A percentile compares a stretch with the other conserved stretches of the same genome.
Conservation (phyloP, 2,888 invertebrate genomes). For the Dioctria linearis region DNA sequence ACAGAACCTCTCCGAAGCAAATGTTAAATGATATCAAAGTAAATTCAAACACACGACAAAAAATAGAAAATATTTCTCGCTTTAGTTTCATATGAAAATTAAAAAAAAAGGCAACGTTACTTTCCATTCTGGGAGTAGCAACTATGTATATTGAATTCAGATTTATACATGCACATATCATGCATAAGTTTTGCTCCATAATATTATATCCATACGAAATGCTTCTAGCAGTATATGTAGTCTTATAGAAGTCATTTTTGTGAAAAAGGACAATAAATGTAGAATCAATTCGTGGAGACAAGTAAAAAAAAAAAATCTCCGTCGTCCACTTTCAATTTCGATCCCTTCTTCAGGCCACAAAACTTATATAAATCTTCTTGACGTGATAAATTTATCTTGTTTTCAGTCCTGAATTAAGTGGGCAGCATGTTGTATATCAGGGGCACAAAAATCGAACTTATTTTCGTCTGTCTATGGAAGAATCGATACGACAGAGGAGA, state of each 20-base stretch:
- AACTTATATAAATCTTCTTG: background rate
- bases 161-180: constrained; percentile 41
- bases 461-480: background rate
- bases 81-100: no score
- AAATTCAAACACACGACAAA: no score
- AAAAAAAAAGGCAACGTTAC: no score
- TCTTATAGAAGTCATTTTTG: background rate
- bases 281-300: no score
- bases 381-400: constrained; percentile 1
- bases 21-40: no score
- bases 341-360: background rate
- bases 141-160: constrained; percentile 1
- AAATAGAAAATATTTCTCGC: no score
- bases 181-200: constrained; percentile 29
- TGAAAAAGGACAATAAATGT: background rate
- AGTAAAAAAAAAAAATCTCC: no score
- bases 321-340: background rate
- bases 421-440: background rate
- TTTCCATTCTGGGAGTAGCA: background rate
- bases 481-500: background rate
- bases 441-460: background rate
- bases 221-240: background rate
- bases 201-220: no score
- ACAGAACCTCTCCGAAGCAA: no score
- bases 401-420: background rate